Evolutionary conservation across 1,140 invertebrate genomes (phyloP).

Genomic region (Cydia splendana): DNA sequence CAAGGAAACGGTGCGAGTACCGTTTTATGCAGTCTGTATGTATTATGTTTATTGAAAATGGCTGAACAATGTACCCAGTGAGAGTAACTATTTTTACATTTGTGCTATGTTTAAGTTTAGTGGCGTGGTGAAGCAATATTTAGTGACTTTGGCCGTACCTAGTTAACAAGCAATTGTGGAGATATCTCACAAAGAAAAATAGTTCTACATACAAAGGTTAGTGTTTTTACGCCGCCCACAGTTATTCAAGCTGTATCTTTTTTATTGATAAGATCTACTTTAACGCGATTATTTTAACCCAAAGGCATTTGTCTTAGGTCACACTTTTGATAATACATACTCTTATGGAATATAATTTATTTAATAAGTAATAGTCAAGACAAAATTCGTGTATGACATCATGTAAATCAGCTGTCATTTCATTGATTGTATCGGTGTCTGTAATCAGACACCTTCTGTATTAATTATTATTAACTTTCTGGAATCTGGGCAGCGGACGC

Average conservation of each 20-base stretch:
- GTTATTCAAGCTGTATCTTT: conserved; percentile 61
- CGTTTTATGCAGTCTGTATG: conserved; percentile 1
- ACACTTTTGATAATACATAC: background rate
- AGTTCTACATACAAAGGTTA: conserved; percentile 58
- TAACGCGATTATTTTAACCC: background rate
- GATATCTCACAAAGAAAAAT: conserved; percentile 36
- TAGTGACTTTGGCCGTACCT: conserved; percentile 47
- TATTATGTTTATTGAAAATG: conserved; percentile 60
- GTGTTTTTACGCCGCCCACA: conserved; percentile 64
- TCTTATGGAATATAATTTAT: background rate
- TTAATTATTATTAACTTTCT: conserved; percentile 68
- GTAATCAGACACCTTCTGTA: conserved; percentile 65
- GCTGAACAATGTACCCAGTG: conserved; percentile 58
- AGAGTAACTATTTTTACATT: conserved; percentile 54
- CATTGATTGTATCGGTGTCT: conserved; percentile 29
- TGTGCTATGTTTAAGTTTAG: conserved; percentile 57
- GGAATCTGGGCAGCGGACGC: conserved; percentile 3
- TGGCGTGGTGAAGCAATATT: conserved; percentile 71
- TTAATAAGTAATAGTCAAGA: background rate
- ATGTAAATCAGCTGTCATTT: conserved; percentile 32
- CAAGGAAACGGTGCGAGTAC: background rate
- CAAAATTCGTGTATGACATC: conserved; percentile 24
- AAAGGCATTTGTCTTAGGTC: background rate
- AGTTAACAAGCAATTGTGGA: conserved; percentile 2
- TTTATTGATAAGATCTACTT: conserved; percentile 38